Conservation (phyloP, 2,888 invertebrate species). For the Lithosia quadra region DNA sequence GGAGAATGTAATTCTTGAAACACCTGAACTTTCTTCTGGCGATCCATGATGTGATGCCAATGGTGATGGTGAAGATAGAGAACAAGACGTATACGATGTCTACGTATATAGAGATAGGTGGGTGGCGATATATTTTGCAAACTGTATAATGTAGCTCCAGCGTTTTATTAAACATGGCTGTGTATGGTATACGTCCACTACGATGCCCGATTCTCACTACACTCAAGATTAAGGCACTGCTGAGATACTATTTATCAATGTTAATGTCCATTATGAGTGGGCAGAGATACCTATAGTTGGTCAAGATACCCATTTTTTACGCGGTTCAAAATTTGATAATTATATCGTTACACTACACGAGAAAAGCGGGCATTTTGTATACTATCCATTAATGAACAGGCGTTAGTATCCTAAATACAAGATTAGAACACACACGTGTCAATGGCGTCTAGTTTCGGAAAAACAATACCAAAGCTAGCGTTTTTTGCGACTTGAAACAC, state of each 20-base stretch:
- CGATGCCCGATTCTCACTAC: background rate
- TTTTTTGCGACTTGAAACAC: no score
- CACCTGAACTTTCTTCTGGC: background rate
- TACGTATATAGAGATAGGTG: background rate
- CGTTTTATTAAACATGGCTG: slow-evolving; percentile 1
- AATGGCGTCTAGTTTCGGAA: no score
- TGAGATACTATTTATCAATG: background rate
- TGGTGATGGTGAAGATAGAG: background rate
- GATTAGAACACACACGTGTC: no score
- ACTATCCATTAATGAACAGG: no score
- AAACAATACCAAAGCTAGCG: no score
- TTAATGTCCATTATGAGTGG: background rate
- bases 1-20: slow-evolving; percentile 31
- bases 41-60: slow-evolving; percentile 1
- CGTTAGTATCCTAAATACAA: no score
- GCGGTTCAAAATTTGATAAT: background rate
- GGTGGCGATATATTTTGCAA: background rate
- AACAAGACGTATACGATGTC: background rate
- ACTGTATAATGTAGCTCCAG: no score
- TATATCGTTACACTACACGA: no score
- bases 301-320: background rate
- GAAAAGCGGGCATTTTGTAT: no score
- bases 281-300: background rate
- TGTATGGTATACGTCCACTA: background rate
- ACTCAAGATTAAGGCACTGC: background rate